phyloP scores from a whole-genome alignment of 1,140 invertebrate genomes.

The Tetragnatha versicolor region DNA sequence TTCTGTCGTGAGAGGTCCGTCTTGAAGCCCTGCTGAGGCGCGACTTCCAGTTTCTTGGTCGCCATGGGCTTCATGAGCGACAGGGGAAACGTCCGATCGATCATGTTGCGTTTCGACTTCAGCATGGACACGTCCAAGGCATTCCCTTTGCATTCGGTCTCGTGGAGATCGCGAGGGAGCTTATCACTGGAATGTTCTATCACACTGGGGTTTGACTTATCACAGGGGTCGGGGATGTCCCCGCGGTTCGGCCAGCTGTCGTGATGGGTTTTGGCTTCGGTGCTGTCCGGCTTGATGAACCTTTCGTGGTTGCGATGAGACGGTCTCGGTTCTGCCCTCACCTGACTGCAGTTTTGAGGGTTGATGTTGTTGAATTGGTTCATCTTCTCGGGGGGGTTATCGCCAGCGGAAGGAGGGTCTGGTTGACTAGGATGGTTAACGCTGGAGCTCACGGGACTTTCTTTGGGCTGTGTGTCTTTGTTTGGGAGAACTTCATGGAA shows the following conservation, averaged over 20 bases:
- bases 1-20: slow-evolving; percentile 20
- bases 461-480: background rate
- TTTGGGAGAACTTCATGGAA: background rate
- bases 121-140: background rate
- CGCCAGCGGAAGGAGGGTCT: background rate
- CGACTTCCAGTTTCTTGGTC: background rate
- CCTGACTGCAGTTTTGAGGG: background rate
- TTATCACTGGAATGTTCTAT: slow-evolving; percentile 35
- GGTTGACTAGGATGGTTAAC: slow-evolving; percentile 10
- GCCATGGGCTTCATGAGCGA: slow-evolving; percentile 39
- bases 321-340: background rate
- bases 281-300: background rate
- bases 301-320: too few species aligned
- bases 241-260: background rate
- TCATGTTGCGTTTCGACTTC: slow-evolving; percentile 23
- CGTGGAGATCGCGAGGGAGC: background rate
- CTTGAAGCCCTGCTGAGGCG: background rate
- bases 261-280: background rate
- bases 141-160: background rate
- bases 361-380: background rate
- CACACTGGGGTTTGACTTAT: slow-evolving; percentile 24
- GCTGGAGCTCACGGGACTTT: background rate
- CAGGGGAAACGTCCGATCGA: slow-evolving; percentile 29
- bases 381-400: slow-evolving; percentile 4
- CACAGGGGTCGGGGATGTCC: slow-evolving; percentile 26